A percentile compares a stretch with the other conserved stretches of the same genome.
Evolutionary conservation across 2,113 vertebrate species (phyloP).

Genomic region (Chroicocephalus ridibundus): DNA sequence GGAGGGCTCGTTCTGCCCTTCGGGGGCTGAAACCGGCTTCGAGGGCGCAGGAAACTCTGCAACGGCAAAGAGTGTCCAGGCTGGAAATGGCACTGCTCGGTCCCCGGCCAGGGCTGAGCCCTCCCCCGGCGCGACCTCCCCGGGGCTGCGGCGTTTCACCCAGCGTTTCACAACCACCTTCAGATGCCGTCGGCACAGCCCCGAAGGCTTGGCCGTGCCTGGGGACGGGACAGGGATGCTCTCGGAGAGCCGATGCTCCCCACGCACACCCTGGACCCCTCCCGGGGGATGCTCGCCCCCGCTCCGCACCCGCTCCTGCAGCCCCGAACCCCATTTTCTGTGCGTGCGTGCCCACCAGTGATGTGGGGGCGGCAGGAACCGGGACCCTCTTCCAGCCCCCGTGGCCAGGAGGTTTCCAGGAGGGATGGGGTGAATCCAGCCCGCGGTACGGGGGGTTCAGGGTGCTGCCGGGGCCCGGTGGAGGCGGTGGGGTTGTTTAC

Average conservation of each 20-base stretch:
- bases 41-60: not conserved
- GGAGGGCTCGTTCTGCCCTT: not conserved
- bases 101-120: not conserved
- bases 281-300: not conserved
- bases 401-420: accelerated
- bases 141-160: not conserved
- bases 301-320: accelerated
- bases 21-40: not conserved
- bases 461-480: accelerated
- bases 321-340: not conserved
- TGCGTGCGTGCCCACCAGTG: accelerated
- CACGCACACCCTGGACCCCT: accelerated
- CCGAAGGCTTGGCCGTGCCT: not conserved
- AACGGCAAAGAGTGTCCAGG: not conserved
- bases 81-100: accelerated
- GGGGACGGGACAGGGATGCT: not conserved
- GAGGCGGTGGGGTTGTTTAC: not conserved
- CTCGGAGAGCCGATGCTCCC: accelerated
- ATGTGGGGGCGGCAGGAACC: not conserved
- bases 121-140: not conserved
- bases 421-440: not conserved
- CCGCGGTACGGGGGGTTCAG: accelerated
- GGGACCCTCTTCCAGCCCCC: not conserved
- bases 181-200: accelerated
- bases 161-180: not conserved